These are phyloP conservation scores for Limnephilus auricula DNA, from an alignment of 2,888 invertebrate genomes.

Conservation along the genomic window DNA sequence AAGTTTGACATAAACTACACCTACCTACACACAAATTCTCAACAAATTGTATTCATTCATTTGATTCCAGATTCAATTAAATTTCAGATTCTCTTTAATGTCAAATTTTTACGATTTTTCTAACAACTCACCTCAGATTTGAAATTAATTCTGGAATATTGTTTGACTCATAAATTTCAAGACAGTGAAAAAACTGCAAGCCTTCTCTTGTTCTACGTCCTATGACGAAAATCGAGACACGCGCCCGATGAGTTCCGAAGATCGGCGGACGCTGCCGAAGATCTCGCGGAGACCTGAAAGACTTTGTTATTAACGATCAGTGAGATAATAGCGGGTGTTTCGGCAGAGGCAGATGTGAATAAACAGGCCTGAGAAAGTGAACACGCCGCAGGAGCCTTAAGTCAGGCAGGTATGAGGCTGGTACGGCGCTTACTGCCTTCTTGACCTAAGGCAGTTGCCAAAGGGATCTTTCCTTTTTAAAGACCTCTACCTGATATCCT, in stretches of 20 bases:
- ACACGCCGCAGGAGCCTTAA: not conserved
- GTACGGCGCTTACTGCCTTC: conserved; percentile 25
- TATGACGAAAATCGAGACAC: conserved; percentile 52
- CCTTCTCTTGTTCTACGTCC: not conserved
- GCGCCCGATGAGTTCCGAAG: conserved; percentile 59
- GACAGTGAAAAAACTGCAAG: not conserved
- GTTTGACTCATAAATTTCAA: not conserved
- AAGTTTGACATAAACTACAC: no score
- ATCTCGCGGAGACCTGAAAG: conserved; percentile 33
- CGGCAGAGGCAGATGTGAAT: conserved; percentile 58
- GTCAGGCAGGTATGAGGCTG: not conserved
- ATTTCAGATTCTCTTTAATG: no score
- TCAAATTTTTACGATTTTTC: no score
- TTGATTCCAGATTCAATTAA: no score
- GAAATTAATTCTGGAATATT: not conserved
- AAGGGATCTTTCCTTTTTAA: conserved; percentile 47
- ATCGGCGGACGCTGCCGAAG: conserved; percentile 48
- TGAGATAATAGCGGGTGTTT: conserved; percentile 55
- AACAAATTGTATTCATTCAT: no score
- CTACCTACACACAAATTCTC: no score
- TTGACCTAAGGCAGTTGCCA: not conserved
- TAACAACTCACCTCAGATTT: no score
- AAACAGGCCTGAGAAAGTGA: conserved; percentile 56
- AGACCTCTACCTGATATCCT: conserved; percentile 54
- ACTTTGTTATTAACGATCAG: conserved; percentile 48